A percentile compares a stretch with the other conserved stretches of the same genome.
These are phyloP conservation scores for Acronicta psi DNA, from an alignment of 2,888 invertebrate species.

Conservation along the genomic window DNA sequence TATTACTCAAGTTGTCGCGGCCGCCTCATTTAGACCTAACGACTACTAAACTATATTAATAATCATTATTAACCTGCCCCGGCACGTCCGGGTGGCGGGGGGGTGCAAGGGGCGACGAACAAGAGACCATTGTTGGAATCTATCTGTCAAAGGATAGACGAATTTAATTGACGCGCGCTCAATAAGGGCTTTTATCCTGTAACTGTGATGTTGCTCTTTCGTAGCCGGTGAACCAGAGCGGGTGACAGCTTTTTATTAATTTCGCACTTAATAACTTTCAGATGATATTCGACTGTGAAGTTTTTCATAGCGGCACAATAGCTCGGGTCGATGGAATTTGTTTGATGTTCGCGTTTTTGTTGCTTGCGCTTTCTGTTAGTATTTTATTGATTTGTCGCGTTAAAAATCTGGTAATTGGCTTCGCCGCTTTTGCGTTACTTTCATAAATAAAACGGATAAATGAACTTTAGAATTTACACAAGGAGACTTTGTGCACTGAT, in stretches of 20 bases:
- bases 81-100: conserved; percentile 48
- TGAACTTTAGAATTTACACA: too few relatives aligned
- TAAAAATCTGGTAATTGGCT: conserved; percentile 39
- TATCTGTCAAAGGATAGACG: conserved; percentile 75
- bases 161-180: conserved; percentile 77
- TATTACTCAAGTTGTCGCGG: conserved; percentile 83
- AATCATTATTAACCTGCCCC: conserved; percentile 81
- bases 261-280: conserved; percentile 69
- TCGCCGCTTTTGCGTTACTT: conserved; percentile 21
- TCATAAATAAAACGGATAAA: not conserved
- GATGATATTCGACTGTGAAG: conserved; percentile 55
- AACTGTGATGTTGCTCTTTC: conserved; percentile 69
- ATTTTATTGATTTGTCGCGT: conserved; percentile 53
- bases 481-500: too few relatives aligned
- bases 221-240: conserved; percentile 66
- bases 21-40: conserved; percentile 78
- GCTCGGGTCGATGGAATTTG: conserved; percentile 36
- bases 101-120: conserved; percentile 31
- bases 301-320: conserved; percentile 51
- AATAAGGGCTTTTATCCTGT: conserved; percentile 71
- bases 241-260: conserved; percentile 78
- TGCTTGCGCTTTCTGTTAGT: conserved; percentile 41
- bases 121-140: conserved; percentile 61
- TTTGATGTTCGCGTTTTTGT: conserved; percentile 55
- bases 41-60: conserved; percentile 86